Percentiles rank a stretch among this genome's conserved stretches.
These are phyloP conservation scores for Asarcornis scutulata DNA, from an alignment of 2,113 vertebrate species.

Conservation along the genomic window DNA sequence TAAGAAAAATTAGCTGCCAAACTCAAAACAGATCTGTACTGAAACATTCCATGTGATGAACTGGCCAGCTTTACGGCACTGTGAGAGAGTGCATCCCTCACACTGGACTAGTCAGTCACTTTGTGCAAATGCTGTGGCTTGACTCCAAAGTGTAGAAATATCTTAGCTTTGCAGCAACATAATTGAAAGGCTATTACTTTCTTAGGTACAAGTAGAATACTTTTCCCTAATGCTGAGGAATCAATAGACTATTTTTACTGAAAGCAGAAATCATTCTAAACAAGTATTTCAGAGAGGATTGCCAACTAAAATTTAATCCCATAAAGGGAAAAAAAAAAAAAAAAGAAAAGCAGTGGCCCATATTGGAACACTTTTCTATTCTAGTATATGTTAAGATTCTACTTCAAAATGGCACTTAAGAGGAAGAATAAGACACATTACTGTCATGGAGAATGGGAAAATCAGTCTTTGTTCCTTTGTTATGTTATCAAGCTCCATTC, in stretches of 20 bases:
- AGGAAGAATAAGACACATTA: not conserved
- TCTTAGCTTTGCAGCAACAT: not conserved
- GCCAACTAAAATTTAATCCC: not conserved
- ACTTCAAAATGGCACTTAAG: not conserved
- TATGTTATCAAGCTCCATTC: not conserved
- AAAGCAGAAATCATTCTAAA: not conserved
- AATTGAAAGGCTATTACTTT: not conserved
- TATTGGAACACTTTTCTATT: not conserved
- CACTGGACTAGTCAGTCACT: not conserved
- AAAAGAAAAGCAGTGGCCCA: not conserved
- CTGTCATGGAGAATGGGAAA: not conserved
- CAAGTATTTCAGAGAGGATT: not conserved
- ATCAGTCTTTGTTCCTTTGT: not conserved
- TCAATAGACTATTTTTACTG: not conserved
- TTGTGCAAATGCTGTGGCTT: not conserved
- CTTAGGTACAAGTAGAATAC: not conserved
- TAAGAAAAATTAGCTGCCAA: not conserved
- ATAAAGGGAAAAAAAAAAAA: not conserved
- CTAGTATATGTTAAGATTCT: not conserved
- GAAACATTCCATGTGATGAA: not conserved
- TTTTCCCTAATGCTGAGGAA: not conserved
- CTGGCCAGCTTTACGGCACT: rapidly evolving
- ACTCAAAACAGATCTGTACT: not conserved
- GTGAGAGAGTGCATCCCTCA: not conserved
- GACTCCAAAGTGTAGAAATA: not conserved